Percentiles rank a stretch among this genome's conserved stretches.
phyloP scores from a whole-genome alignment of 2,797 vertebrate genomes.

The Microhierax caerulescens region DNA sequence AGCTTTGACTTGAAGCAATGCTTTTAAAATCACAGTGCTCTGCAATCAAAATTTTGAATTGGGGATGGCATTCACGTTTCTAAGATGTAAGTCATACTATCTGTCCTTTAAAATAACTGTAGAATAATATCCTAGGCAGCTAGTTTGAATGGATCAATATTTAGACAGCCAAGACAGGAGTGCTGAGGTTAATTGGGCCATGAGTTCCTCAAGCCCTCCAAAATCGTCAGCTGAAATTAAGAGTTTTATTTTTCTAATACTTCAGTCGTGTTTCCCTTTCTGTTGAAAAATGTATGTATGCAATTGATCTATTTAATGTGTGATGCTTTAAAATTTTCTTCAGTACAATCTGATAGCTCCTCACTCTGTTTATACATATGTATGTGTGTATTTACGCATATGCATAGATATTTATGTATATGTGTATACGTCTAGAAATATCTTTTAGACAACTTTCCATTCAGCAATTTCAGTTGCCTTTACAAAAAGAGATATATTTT shows the following conservation, averaged over 20 bases:
- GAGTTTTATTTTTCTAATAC: neutral
- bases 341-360: neutral
- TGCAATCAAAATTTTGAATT: neutral
- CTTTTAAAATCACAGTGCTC: neutral
- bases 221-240: neutral
- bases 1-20: neutral
- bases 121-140: neutral
- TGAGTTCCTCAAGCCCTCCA: neutral
- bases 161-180: neutral
- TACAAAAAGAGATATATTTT: neutral
- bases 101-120: neutral
- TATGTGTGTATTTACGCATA: neutral
- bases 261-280: neutral
- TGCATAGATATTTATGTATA: neutral
- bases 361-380: neutral
- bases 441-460: neutral
- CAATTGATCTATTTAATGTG: neutral
- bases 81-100: neutral
- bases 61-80: neutral
- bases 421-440: neutral
- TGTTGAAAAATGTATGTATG: neutral
- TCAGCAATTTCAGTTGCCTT: neutral
- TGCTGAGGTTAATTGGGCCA: neutral
- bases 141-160: neutral
- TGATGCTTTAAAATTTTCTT: neutral